Conservation (phyloP, 2,113 vertebrate species). For the Poeciliopsis prolifica region DNA sequence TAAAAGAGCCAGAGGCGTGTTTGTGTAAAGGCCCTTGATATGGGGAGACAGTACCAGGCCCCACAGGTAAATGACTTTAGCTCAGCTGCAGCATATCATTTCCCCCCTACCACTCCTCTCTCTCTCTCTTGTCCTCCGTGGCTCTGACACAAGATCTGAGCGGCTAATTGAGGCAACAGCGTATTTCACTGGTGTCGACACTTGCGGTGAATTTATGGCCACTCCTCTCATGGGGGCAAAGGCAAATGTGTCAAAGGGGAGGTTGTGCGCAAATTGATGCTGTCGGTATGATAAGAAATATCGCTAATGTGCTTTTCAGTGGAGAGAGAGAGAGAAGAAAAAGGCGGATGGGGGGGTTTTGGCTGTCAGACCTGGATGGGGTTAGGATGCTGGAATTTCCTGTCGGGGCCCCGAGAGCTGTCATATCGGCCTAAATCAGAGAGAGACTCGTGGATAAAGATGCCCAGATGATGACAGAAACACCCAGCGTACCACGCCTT, state of each 20-base stretch:
- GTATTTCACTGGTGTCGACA: slow-evolving; percentile 65
- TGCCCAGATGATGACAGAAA: slow-evolving; percentile 10
- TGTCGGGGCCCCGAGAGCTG: slow-evolving; percentile 24
- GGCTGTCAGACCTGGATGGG: slow-evolving; percentile 7
- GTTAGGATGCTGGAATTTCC: slow-evolving; percentile 58
- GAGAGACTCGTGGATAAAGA: slow-evolving; percentile 35
- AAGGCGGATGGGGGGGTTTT: not conserved
- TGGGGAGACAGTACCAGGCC: slow-evolving; percentile 44
- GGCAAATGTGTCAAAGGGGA: slow-evolving; percentile 27
- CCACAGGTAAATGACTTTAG: slow-evolving; percentile 59
- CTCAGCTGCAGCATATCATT: slow-evolving; percentile 52
- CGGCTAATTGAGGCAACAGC: slow-evolving; percentile 68
- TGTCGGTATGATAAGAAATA: slow-evolving; percentile 40
- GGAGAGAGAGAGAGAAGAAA: not conserved
- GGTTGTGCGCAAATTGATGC: slow-evolving; percentile 47
- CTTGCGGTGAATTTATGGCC: slow-evolving; percentile 52
- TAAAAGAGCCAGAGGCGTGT: slow-evolving; percentile 55
- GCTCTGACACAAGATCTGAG: slow-evolving; percentile 62
- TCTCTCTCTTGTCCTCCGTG: slow-evolving; percentile 40
- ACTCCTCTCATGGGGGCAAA: slow-evolving; percentile 29
- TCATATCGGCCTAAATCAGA: slow-evolving; percentile 22
- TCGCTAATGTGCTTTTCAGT: slow-evolving; percentile 37
- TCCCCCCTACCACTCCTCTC: slow-evolving; percentile 18
- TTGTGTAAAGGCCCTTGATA: slow-evolving; percentile 51
- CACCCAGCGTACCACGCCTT: not conserved